These are phyloP conservation scores for Sclerurus mexicanus DNA, from an alignment of 2,113 vertebrate genomes.

Conservation along the genomic window DNA sequence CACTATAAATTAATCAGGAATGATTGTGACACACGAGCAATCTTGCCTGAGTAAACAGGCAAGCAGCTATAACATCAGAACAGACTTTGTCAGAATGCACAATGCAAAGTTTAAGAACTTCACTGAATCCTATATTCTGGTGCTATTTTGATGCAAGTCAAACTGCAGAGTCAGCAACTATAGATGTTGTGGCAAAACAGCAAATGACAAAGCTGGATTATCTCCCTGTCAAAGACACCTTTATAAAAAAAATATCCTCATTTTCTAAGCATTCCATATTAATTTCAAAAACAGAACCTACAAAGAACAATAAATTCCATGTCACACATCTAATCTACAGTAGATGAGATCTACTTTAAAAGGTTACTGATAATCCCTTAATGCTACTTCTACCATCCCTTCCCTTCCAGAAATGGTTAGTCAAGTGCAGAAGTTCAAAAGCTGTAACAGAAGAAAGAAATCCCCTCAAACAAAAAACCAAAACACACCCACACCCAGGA, in stretches of 20 bases:
- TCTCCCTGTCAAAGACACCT: neutral
- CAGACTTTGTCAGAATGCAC: neutral
- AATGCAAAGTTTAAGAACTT: neutral
- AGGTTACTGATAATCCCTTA: neutral
- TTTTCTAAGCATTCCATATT: neutral
- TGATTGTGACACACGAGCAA: neutral
- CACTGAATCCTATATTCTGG: neutral
- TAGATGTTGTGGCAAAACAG: neutral
- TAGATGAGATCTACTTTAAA: neutral
- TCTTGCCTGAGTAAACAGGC: neutral
- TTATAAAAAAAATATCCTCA: neutral
- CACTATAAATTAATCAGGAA: neutral
- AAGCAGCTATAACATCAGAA: neutral
- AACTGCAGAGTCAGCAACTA: neutral
- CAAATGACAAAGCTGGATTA: neutral
- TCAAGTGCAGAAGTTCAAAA: neutral
- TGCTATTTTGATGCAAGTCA: neutral
- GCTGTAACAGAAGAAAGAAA: neutral
- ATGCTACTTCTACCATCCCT: neutral
- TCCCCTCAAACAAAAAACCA: neutral
- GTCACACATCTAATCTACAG: neutral
- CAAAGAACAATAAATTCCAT: neutral
- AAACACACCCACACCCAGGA: neutral
- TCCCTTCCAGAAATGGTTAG: neutral
- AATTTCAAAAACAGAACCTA: neutral